Evolutionary conservation across 2,888 invertebrate species (phyloP).

Genomic region (Rhodophaea formosa): DNA sequence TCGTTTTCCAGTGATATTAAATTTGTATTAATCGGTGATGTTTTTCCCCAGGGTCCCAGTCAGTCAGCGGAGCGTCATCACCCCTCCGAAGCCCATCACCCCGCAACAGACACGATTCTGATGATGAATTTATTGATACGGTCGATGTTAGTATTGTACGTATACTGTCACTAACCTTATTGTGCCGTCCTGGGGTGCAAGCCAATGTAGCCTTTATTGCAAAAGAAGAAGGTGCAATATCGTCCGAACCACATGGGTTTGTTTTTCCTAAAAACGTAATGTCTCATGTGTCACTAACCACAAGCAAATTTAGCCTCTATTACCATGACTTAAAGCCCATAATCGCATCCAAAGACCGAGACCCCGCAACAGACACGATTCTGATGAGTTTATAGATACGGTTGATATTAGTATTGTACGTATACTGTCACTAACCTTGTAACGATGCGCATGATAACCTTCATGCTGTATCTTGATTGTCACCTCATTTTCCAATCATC

Average conservation of each 20-base stretch:
- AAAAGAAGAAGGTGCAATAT: no score
- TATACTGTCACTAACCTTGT: conserved; percentile 26
- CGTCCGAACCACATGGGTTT: no score
- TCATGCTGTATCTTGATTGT: no score
- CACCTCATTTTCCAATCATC: no score
- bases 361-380: conserved; percentile 82
- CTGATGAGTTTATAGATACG: conserved; percentile 90
- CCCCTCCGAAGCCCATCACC: conserved; percentile 48
- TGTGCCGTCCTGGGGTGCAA: conserved; percentile 1
- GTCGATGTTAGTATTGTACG: conserved; percentile 83
- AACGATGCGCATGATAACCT: no score
- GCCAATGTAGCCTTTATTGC: no score
- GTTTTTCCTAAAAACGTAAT: no score
- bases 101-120: conserved; percentile 83
- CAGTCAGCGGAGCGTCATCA: conserved; percentile 84
- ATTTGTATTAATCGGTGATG: conserved; percentile 14
- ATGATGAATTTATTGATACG: conserved; percentile 91
- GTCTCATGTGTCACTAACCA: no score
- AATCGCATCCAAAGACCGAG: conserved; percentile 41
- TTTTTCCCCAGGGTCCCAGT: conserved; percentile 80
- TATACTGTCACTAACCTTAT: conserved; percentile 24
- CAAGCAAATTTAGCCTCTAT: no score
- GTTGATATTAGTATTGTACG: conserved; percentile 83
- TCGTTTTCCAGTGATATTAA: no score
- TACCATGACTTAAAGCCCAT: no score